A percentile compares a stretch with the other conserved stretches of the same genome.
Evolutionary conservation across 2,113 vertebrate species (phyloP).

Genomic region (Callocephalon fimbriatum): DNA sequence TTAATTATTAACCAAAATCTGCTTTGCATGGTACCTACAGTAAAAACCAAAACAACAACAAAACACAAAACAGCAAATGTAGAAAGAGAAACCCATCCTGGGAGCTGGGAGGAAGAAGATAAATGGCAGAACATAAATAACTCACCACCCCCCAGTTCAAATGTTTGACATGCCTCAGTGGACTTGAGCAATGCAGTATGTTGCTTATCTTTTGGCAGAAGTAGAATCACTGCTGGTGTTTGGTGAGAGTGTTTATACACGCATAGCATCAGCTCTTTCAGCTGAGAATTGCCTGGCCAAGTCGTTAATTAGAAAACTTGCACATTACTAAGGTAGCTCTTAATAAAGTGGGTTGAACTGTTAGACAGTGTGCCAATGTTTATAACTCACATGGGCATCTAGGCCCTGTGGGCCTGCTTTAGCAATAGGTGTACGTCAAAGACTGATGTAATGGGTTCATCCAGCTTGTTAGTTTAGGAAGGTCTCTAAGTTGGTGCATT

Average conservation of each 20-base stretch:
- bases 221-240: neutral
- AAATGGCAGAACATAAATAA: neutral
- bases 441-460: neutral
- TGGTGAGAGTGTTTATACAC: neutral
- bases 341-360: neutral
- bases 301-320: neutral
- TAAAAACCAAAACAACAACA: neutral
- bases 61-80: neutral
- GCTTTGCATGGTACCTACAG: neutral
- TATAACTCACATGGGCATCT: neutral
- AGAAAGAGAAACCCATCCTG: neutral
- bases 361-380: neutral
- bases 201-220: conserved; percentile 14
- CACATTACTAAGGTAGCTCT: neutral
- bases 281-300: neutral
- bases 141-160: neutral
- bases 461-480: neutral
- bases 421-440: neutral
- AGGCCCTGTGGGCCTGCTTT: neutral
- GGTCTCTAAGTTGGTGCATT: neutral
- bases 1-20: neutral
- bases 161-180: neutral
- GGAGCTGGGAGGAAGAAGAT: neutral
- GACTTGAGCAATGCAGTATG: neutral
- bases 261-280: neutral